Evolutionary conservation across 2,797 vertebrate species (phyloP).

Genomic region (Gallinago stenura): DNA sequence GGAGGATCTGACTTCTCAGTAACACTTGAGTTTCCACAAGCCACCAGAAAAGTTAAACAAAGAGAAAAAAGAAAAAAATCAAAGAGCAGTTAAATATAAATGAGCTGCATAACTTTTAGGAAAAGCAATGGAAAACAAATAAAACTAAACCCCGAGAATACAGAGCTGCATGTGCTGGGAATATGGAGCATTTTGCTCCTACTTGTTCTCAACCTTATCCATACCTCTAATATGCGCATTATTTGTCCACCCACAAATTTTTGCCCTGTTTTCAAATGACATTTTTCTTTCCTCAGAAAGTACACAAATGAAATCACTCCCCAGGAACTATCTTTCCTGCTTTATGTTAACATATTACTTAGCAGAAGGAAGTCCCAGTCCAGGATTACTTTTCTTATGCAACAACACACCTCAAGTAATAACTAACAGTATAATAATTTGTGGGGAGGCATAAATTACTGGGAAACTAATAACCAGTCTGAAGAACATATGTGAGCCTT

Average conservation of each 20-base stretch:
- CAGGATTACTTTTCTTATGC: not conserved
- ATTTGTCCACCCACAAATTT: not conserved
- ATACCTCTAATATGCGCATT: not conserved
- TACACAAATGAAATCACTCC: not conserved
- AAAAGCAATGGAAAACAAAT: not conserved
- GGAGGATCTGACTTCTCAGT: not conserved
- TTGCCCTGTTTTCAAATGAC: not conserved
- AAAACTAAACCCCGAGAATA: not conserved
- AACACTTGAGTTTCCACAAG: not conserved
- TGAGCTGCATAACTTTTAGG: not conserved
- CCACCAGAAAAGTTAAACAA: not conserved
- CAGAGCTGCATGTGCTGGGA: not conserved
- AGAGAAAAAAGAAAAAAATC: not conserved
- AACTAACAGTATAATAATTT: slow-evolving; percentile 22
- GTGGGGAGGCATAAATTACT: slow-evolving; percentile 15
- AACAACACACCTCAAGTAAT: not conserved
- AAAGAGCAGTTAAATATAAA: not conserved
- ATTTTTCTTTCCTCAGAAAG: not conserved
- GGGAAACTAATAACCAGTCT: not conserved
- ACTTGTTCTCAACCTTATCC: not conserved
- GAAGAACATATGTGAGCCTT: not conserved
- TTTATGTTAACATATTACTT: not conserved
- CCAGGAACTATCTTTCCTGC: not conserved
- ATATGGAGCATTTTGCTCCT: not conserved
- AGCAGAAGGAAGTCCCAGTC: not conserved